These are phyloP conservation scores for Parnassius orleans DNA, from an alignment of 2,888 invertebrate species.

Conservation along the genomic window DNA sequence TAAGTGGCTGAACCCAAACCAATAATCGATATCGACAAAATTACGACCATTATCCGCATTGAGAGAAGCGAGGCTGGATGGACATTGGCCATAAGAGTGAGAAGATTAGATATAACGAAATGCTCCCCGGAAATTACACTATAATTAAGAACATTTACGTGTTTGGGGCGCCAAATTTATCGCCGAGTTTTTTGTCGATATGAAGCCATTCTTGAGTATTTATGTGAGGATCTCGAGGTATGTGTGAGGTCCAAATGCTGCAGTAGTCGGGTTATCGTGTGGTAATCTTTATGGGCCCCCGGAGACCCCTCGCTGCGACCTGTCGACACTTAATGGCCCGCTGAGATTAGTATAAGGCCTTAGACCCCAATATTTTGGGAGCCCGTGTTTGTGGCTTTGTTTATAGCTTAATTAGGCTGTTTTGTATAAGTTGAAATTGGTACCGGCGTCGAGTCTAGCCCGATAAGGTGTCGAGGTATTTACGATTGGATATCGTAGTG, in stretches of 20 bases:
- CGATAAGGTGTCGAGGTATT: conserved; percentile 78
- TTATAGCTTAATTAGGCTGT: conserved; percentile 81
- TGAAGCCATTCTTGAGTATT: conserved; percentile 74
- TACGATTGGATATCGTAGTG: conserved; percentile 65
- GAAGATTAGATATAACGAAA: conserved; percentile 71
- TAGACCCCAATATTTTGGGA: conserved; percentile 64
- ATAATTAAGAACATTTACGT: conserved; percentile 79
- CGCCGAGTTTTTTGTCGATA: conserved; percentile 78
- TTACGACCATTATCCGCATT: conserved; percentile 47
- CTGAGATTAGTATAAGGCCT: conserved; percentile 64
- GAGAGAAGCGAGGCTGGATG: conserved; percentile 44
- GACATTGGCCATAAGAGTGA: conserved; percentile 61
- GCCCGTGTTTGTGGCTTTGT: conserved; percentile 76
- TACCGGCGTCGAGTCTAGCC: conserved; percentile 64
- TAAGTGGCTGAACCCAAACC: conserved; percentile 45
- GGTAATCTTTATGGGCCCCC: conserved; percentile 77
- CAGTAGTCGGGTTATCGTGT: conserved; percentile 76
- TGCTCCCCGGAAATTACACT: conserved; percentile 72
- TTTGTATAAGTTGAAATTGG: conserved; percentile 73
- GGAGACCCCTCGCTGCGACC: conserved; percentile 71
- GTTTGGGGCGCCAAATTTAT: conserved; percentile 79
- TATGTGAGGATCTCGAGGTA: conserved; percentile 63
- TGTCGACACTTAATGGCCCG: conserved; percentile 76
- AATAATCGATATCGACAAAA: conserved; percentile 58
- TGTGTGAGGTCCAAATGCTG: conserved; percentile 73